Percentiles rank a stretch among this genome's conserved stretches.
Conservation (phyloP, 92 coral and sea anemone genomes). For the Umimayanthus kanabou region DNA sequence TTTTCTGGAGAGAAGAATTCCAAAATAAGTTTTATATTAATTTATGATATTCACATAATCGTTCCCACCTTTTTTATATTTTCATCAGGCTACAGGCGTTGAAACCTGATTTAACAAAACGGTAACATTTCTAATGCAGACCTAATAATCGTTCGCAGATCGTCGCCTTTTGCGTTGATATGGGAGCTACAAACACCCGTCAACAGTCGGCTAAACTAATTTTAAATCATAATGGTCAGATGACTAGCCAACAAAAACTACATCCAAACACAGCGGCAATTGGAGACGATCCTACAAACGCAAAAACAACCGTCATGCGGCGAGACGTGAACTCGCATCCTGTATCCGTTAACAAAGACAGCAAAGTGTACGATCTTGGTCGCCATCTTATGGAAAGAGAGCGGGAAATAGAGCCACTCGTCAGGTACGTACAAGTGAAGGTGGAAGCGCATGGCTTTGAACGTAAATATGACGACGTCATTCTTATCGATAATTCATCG, state of each 20-base stretch:
- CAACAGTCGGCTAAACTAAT: not conserved
- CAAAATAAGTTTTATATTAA: no score
- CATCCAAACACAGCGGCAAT: not conserved
- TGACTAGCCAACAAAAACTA: not conserved
- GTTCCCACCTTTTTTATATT: not conserved
- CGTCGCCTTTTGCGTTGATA: not conserved
- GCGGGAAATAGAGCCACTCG: slow-evolving; percentile 4
- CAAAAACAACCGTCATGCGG: not conserved
- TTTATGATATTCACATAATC: not conserved
- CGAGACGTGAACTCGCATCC: not conserved
- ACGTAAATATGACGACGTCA: slow-evolving; percentile 35
- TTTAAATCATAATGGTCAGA: not conserved
- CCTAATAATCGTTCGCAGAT: not conserved
- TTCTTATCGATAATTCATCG: slow-evolving; percentile 1
- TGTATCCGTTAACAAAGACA: not conserved
- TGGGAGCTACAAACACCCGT: slow-evolving; percentile 30
- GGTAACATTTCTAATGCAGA: no score
- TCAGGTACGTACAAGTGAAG: slow-evolving; percentile 19
- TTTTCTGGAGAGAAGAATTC: not conserved
- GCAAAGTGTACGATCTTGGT: not conserved
- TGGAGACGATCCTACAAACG: not conserved
- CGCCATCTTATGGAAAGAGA: slow-evolving; percentile 1
- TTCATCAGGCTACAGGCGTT: not conserved
- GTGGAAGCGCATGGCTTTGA: slow-evolving; percentile 26
- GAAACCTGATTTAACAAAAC: no score